A percentile compares a stretch with the other conserved stretches of the same genome.
Evolutionary conservation across 1,140 invertebrate species (phyloP).

Genomic region (Danaus plexippus): DNA sequence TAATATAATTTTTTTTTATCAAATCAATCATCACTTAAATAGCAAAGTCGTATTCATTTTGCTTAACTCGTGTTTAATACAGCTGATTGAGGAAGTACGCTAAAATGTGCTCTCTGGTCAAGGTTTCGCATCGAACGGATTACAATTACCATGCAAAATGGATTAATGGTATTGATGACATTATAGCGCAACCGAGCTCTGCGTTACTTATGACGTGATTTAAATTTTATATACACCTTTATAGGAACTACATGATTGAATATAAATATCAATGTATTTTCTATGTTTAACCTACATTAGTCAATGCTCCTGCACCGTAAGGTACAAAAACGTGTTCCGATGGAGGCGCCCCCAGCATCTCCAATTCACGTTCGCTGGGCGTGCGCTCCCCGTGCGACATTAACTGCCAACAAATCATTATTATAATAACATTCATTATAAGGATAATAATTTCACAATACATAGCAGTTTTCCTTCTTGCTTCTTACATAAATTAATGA

Average conservation of each 20-base stretch:
- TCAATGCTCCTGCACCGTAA: conserved; percentile 68
- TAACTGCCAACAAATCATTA: conserved; percentile 39
- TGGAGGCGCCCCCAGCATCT: conserved; percentile 58
- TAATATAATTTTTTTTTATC: conserved; percentile 3
- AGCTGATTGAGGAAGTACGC: conserved; percentile 51
- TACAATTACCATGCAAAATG: conserved; percentile 28
- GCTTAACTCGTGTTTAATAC: not conserved
- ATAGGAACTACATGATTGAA: conserved; percentile 3
- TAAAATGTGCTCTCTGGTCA: conserved; percentile 39
- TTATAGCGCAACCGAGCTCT: not conserved
- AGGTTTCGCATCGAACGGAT: conserved; percentile 16
- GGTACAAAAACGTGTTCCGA: conserved; percentile 67
- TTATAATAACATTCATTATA: too few species aligned
- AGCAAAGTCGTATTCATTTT: too few species aligned
- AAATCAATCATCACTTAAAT: not conserved
- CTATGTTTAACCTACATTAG: conserved; percentile 61
- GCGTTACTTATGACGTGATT: not conserved
- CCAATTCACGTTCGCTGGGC: conserved; percentile 60
- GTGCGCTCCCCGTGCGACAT: conserved; percentile 74
- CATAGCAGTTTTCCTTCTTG: not conserved
- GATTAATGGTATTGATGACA: conserved; percentile 13
- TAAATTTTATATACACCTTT: not conserved
- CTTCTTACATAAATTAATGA: not conserved
- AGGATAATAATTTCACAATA: not conserved
- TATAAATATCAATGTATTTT: not conserved